Conservation (phyloP, 35 echinoderm and acorn worm genomes). For the Apostichopus japonicus region DNA sequence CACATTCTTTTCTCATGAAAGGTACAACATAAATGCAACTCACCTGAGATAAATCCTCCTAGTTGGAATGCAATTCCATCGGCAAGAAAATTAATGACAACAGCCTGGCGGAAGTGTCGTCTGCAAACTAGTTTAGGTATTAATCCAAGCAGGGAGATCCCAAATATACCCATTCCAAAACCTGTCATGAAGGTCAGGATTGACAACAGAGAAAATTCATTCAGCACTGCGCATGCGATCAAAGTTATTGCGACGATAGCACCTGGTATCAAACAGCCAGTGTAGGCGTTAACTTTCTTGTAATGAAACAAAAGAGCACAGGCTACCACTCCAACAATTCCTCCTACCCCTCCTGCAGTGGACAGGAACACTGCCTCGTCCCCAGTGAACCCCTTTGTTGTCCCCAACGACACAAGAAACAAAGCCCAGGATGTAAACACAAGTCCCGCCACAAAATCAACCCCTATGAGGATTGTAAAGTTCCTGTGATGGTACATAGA, state of each 20-base stretch:
- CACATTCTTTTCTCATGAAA: too few species aligned
- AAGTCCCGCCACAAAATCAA: not conserved
- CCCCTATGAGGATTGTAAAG: not conserved
- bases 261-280: not conserved
- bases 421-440: slow-evolving; percentile 4
- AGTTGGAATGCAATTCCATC: slow-evolving; percentile 4
- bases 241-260: not conserved
- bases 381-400: not conserved
- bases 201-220: not conserved
- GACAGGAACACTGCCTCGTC: slow-evolving; percentile 5
- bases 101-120: slow-evolving; percentile 3
- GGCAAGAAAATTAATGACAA: not conserved
- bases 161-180: not conserved
- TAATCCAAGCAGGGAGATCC: not conserved
- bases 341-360: not conserved
- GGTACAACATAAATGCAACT: not conserved
- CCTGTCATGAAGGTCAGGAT: not conserved
- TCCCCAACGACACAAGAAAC: slow-evolving; percentile 19
- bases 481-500: not conserved
- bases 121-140: not conserved
- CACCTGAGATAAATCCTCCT: slow-evolving; percentile 18
- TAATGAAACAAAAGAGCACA: not conserved
- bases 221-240: not conserved
- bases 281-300: slow-evolving; percentile 1
- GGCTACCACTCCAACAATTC: not conserved